These are phyloP conservation scores for Charaxes varanes DNA, from an alignment of 1,140 invertebrate species.

Conservation along the genomic window DNA sequence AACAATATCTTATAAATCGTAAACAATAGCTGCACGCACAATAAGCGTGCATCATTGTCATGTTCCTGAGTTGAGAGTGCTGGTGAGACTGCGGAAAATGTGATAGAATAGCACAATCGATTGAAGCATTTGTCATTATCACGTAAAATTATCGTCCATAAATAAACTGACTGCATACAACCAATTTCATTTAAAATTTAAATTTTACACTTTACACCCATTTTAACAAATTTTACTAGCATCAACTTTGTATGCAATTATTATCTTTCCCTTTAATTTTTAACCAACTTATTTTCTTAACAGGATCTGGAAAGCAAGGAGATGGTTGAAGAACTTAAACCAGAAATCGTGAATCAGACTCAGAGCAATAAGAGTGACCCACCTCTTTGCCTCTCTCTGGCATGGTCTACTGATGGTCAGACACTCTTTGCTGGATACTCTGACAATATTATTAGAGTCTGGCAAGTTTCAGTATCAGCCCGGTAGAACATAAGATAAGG, in stretches of 20 bases:
- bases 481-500: slow-evolving; percentile 72
- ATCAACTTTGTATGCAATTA: slow-evolving; percentile 2
- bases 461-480: slow-evolving; percentile 94
- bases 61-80: no score
- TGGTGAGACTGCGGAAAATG: no score
- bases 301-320: slow-evolving; percentile 99
- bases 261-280: slow-evolving; percentile 7
- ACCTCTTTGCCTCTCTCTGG: slow-evolving; percentile 96
- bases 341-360: slow-evolving; percentile 87
- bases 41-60: no score
- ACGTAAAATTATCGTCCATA: no score
- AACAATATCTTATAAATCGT: no score
- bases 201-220: no score
- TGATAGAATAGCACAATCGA: no score
- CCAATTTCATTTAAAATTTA: no score
- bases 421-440: slow-evolving; percentile 99
- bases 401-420: slow-evolving; percentile 99
- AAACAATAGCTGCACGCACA: no score
- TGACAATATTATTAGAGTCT: slow-evolving; percentile 98
- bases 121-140: no score
- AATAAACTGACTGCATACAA: no score
- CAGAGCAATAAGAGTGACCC: slow-evolving; percentile 88
- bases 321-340: slow-evolving; percentile 98
- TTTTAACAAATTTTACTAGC: no score
- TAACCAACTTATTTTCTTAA: slow-evolving; percentile 30